A percentile compares a stretch with the other conserved stretches of the same genome.
Conservation (phyloP, 2,888 invertebrate species). For the Caenorhabditis sinica region DNA sequence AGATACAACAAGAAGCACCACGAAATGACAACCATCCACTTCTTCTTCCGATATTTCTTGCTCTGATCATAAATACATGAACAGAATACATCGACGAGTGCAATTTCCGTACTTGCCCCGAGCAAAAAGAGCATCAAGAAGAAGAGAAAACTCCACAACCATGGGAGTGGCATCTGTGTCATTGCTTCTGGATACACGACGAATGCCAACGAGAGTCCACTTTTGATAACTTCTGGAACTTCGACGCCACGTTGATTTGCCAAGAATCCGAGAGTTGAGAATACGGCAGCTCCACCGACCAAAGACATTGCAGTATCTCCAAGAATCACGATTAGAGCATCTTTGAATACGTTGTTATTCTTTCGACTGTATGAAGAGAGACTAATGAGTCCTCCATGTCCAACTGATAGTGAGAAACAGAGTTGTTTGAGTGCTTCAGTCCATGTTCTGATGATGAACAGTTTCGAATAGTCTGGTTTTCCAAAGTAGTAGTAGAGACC, state of each 20-base stretch:
- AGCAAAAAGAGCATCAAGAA: constrained; percentile 84
- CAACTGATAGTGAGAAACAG: constrained; percentile 79
- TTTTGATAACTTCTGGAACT: constrained; percentile 67
- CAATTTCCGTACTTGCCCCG: constrained; percentile 79
- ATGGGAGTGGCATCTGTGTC: constrained; percentile 83
- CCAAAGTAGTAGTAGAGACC: constrained; percentile 76
- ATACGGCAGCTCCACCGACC: constrained; percentile 75
- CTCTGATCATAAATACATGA: constrained; percentile 61
- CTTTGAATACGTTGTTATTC: constrained; percentile 78
- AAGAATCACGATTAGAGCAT: constrained; percentile 77
- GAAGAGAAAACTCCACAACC: constrained; percentile 84
- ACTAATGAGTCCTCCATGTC: constrained; percentile 78
- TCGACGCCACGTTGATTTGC: constrained; percentile 55
- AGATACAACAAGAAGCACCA: constrained; percentile 48
- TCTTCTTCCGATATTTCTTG: constrained; percentile 29
- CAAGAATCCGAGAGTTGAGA: constrained; percentile 76
- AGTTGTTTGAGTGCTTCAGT: constrained; percentile 78
- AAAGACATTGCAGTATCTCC: constrained; percentile 78
- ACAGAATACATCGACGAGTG: constrained; percentile 60
- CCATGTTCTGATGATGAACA: constrained; percentile 76
- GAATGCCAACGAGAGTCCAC: constrained; percentile 84
- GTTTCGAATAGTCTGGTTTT: constrained; percentile 72
- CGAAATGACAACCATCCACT: constrained; percentile 41
- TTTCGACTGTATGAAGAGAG: constrained; percentile 77
- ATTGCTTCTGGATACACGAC: constrained; percentile 84